phyloP scores from a whole-genome alignment of 2,113 vertebrate genomes.

The Pelobates fuscus region DNA sequence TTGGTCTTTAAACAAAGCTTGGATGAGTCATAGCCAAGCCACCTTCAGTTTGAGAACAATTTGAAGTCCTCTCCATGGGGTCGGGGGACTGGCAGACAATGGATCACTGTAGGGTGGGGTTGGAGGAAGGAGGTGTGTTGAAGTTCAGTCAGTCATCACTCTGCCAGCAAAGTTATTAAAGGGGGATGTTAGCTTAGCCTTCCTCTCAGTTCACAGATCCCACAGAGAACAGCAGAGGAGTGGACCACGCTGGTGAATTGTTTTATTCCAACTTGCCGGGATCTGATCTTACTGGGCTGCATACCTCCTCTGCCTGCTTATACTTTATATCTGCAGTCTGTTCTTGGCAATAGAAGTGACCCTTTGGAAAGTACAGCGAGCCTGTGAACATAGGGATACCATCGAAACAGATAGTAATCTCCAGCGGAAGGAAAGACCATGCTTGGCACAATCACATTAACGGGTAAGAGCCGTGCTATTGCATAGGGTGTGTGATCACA shows the following conservation, averaged over 20 bases:
- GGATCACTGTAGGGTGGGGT: slow-evolving; percentile 29
- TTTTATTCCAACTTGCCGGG: slow-evolving; percentile 9
- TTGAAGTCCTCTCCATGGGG: slow-evolving; percentile 39
- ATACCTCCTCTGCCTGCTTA: background rate
- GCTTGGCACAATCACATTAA: slow-evolving; percentile 45
- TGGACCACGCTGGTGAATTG: slow-evolving; percentile 27
- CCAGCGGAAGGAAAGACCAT: slow-evolving; percentile 2
- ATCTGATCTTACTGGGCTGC: background rate
- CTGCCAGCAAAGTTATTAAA: slow-evolving; percentile 36
- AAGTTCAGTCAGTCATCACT: slow-evolving; percentile 14
- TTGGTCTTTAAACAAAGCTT: slow-evolving; percentile 12
- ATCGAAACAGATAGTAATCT: background rate
- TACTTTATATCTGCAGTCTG: slow-evolving; percentile 12
- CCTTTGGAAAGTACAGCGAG: background rate
- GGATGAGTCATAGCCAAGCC: slow-evolving; percentile 33
- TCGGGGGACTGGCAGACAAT: slow-evolving; percentile 43
- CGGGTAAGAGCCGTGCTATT: slow-evolving; percentile 34
- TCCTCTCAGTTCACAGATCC: slow-evolving; percentile 32
- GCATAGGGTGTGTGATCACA: too few species aligned
- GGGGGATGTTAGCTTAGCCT: slow-evolving; percentile 27
- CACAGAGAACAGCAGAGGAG: slow-evolving; percentile 20
- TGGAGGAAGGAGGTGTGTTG: slow-evolving; percentile 38
- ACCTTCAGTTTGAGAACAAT: slow-evolving; percentile 32
- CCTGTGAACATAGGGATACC: background rate
- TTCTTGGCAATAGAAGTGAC: background rate